These are phyloP conservation scores for Pyrocephalus nanus DNA, from an alignment of 2,797 vertebrate species.

Conservation along the genomic window DNA sequence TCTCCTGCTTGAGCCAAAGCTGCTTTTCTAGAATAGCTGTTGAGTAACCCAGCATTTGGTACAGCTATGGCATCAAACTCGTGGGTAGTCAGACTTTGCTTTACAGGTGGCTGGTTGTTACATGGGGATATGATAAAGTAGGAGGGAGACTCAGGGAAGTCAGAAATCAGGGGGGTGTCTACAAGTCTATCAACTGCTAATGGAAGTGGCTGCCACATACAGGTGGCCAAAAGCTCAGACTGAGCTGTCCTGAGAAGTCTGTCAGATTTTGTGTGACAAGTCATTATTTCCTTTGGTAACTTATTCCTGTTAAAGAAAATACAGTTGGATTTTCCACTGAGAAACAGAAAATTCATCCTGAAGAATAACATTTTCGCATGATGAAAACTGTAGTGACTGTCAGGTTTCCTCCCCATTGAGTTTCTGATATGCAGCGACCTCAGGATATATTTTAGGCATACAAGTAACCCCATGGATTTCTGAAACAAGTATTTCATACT, in stretches of 20 bases:
- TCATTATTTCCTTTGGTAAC: not conserved
- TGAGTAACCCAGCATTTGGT: not conserved
- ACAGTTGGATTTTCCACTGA: not conserved
- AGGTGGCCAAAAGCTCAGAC: not conserved
- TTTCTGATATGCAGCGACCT: not conserved
- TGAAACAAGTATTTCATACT: not conserved
- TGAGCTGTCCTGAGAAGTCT: not conserved
- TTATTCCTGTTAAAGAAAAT: not conserved
- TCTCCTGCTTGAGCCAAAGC: not conserved
- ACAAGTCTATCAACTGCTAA: not conserved
- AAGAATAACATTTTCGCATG: not conserved
- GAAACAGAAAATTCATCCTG: not conserved
- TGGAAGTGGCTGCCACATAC: conserved; percentile 8
- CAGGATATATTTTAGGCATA: not conserved
- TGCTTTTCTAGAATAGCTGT: not conserved
- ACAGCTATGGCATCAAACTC: not conserved
- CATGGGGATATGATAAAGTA: not conserved
- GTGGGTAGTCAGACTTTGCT: not conserved
- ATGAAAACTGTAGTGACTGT: not conserved
- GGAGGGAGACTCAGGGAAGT: not conserved
- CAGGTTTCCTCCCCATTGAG: not conserved
- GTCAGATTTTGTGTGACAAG: not conserved
- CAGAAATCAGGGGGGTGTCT: not conserved
- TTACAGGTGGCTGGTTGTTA: not conserved
- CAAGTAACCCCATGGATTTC: not conserved